phyloP scores from a whole-genome alignment of 2,113 vertebrate species.

The Cyphomyrus discorhynchus region DNA sequence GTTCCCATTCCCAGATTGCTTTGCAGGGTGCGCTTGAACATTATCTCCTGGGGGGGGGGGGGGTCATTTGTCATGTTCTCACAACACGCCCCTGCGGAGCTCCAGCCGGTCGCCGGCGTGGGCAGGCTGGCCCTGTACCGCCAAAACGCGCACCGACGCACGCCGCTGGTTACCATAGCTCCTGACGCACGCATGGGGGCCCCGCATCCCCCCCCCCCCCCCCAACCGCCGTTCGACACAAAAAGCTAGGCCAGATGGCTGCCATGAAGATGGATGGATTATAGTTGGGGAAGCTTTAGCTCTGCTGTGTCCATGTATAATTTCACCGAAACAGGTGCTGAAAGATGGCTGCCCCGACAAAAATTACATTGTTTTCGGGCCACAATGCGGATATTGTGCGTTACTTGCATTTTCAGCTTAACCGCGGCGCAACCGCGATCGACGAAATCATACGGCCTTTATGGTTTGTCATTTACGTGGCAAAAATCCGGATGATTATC shows the following conservation, averaged over 20 bases:
- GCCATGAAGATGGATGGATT: conserved; percentile 70
- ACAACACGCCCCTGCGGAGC: background rate
- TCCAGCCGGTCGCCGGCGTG: background rate
- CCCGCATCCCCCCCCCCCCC: conserved; percentile 18
- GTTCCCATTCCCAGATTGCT: background rate
- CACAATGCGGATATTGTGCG: background rate
- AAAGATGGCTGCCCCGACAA: conserved; percentile 12
- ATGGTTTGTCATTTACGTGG: background rate
- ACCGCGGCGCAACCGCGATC: background rate
- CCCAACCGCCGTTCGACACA: conserved; percentile 48
- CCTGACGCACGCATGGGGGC: conserved; percentile 40
- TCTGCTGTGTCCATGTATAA: conserved; percentile 54
- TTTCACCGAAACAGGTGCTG: conserved; percentile 52
- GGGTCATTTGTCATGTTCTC: background rate
- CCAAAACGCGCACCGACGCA: background rate
- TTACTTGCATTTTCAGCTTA: background rate
- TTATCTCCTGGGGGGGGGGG: background rate
- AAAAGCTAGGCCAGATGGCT: conserved; percentile 58
- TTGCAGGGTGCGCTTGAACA: background rate
- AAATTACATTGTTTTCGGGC: background rate
- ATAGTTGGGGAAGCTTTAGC: conserved; percentile 57
- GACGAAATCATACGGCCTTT: background rate
- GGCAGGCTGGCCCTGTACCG: background rate
- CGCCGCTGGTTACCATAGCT: conserved; percentile 19
- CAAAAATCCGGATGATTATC: background rate